These are phyloP conservation scores for Myotis pilosus DNA, from an alignment of 2,797 vertebrate genomes.

Conservation along the genomic window DNA sequence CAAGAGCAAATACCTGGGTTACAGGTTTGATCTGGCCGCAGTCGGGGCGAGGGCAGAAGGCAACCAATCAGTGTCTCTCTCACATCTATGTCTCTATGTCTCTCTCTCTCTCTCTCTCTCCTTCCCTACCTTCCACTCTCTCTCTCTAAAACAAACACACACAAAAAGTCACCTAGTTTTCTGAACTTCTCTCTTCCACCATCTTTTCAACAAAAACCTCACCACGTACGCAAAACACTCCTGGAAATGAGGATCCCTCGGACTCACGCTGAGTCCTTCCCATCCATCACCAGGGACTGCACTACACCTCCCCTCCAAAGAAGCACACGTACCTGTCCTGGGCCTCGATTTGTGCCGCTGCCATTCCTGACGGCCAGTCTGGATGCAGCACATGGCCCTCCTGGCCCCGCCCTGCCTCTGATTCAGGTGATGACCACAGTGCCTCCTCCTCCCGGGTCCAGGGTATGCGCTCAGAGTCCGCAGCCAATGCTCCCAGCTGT, in stretches of 20 bases:
- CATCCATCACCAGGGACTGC: not conserved
- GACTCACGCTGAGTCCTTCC: not conserved
- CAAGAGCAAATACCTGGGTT: too few species aligned
- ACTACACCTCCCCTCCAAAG: not conserved
- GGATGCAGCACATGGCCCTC: not conserved
- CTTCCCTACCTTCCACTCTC: too few species aligned
- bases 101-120: too few species aligned
- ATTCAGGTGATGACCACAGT: not conserved
- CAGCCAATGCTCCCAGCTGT: not conserved
- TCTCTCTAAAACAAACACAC: not conserved
- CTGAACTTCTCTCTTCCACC: not conserved
- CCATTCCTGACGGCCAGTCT: not conserved
- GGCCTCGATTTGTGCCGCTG: not conserved
- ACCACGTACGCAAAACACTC: not conserved
- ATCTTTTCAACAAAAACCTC: not conserved
- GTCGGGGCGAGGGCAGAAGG: too few species aligned
- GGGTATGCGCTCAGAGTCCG: not conserved
- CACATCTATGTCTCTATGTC: too few species aligned
- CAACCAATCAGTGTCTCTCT: too few species aligned
- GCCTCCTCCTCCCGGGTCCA: not conserved
- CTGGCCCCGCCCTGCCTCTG: not conserved
- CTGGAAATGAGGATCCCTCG: not conserved
- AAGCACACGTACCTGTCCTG: not conserved
- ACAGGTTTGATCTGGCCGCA: too few species aligned
- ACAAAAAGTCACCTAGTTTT: not conserved